A percentile compares a stretch with the other conserved stretches of the same genome.
Conservation (phyloP, 2,113 vertebrate genomes). For the Syngnathus floridae region DNA sequence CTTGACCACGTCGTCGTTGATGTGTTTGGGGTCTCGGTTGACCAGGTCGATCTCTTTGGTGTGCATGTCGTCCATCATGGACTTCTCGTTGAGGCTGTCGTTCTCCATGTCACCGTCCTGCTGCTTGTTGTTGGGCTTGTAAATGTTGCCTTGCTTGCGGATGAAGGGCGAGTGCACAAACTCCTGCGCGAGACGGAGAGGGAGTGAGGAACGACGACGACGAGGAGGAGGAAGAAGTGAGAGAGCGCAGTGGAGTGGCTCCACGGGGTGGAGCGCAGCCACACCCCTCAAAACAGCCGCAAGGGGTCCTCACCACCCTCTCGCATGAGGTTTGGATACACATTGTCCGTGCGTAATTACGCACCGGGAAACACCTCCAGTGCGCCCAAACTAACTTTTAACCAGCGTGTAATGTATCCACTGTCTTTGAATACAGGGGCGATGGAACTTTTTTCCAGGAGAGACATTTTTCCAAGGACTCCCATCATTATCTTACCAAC, state of each 20-base stretch:
- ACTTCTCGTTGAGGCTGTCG: constrained; percentile 82
- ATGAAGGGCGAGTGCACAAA: constrained; percentile 85
- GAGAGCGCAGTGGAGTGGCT: constrained; percentile 42
- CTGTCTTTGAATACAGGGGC: neutral
- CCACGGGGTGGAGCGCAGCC: constrained; percentile 61
- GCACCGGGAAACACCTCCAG: neutral
- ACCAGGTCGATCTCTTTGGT: constrained; percentile 98
- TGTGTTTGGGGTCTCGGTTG: constrained; percentile 88
- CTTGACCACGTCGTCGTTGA: constrained; percentile 96
- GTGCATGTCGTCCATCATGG: constrained; percentile 81
- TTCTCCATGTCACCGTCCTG: constrained; percentile 77
- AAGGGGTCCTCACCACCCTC: constrained; percentile 75
- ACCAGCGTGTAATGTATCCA: neutral
- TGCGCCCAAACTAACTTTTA: neutral
- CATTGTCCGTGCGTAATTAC: neutral
- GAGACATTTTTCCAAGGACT: neutral
- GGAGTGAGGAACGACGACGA: constrained; percentile 26
- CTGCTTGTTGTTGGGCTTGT: constrained; percentile 94
- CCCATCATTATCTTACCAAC: neutral
- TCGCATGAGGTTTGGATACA: neutral
- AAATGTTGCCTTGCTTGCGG: constrained; percentile 96
- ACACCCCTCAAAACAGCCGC: constrained; percentile 81
- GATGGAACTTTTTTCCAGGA: neutral
- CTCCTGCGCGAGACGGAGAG: constrained; percentile 69
- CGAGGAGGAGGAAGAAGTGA: constrained; percentile 27